phyloP scores from a whole-genome alignment of 1,140 invertebrate species.

The Oryzaephilus surinamensis region DNA sequence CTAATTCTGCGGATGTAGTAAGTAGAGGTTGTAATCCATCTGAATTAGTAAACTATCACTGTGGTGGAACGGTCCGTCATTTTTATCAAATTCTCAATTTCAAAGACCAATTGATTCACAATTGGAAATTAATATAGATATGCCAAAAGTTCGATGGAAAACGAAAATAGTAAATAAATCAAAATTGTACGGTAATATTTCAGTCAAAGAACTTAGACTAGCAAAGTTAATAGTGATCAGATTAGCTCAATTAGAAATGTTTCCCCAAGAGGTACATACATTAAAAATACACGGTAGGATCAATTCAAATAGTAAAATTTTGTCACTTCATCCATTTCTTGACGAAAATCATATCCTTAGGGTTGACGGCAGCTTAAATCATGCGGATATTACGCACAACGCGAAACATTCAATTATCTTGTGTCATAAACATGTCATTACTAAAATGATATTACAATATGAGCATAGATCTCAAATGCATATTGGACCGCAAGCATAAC shows the following conservation, averaged over 20 bases:
- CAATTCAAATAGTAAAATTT: neutral
- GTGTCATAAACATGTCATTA: neutral
- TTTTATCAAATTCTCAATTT: neutral
- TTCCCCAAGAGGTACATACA: too few species aligned
- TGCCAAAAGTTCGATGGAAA: too few species aligned
- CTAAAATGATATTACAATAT: neutral
- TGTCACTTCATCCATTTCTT: neutral
- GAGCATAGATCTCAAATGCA: conserved; percentile 4
- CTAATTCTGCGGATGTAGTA: conserved; percentile 31
- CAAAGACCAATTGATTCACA: neutral
- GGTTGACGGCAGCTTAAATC: neutral
- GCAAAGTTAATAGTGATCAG: neutral
- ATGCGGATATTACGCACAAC: neutral
- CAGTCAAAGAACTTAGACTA: neutral
- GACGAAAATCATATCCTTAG: conserved; percentile 1
- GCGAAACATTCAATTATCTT: conserved; percentile 2
- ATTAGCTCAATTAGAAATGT: too few species aligned
- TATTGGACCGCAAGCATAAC: conserved; percentile 10
- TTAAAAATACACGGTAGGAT: too few species aligned
- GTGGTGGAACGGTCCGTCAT: conserved; percentile 2
- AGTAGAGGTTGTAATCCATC: conserved; percentile 16
- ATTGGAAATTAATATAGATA: too few species aligned
- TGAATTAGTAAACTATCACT: neutral
- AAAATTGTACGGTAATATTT: neutral
- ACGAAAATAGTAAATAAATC: neutral